A percentile compares a stretch with the other conserved stretches of the same genome.
Conservation (phyloP, 2,888 invertebrate species). For the Orchestes rusci region DNA sequence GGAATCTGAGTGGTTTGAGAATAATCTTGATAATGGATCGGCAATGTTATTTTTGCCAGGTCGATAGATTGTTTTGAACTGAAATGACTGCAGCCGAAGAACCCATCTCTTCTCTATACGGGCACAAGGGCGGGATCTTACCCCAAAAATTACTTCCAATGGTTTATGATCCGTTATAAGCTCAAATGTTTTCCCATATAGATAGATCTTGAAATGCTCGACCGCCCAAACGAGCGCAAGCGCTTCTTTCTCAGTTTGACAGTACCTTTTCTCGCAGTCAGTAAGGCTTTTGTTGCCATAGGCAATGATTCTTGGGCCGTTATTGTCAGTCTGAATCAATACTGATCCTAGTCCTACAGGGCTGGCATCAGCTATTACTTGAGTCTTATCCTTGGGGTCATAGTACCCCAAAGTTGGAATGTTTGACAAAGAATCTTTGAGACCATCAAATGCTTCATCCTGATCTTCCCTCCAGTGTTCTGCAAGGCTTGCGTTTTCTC, state of each 20-base stretch:
- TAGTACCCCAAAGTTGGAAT: neutral
- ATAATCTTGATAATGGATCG: conserved; percentile 22
- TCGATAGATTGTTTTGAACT: conserved; percentile 17
- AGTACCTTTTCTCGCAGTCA: conserved; percentile 32
- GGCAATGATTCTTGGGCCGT: conserved; percentile 26
- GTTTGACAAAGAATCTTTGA: conserved; percentile 12
- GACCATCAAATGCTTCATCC: conserved; percentile 7
- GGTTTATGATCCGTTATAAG: conserved; percentile 33
- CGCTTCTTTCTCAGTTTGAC: conserved; percentile 37
- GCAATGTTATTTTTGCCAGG: conserved; percentile 12
- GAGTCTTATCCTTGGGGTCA: conserved; percentile 24
- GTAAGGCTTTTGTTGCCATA: conserved; percentile 30
- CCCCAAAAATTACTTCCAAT: conserved; percentile 32
- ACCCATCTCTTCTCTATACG: conserved; percentile 18
- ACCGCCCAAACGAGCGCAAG: conserved; percentile 39
- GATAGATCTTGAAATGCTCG: conserved; percentile 27
- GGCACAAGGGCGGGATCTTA: conserved; percentile 17
- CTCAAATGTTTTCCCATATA: conserved; percentile 37
- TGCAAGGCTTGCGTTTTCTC: conserved; percentile 28
- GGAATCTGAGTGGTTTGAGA: too few relatives aligned
- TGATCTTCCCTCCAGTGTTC: conserved; percentile 16
- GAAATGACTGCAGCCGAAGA: conserved; percentile 22
- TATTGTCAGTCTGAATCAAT: conserved; percentile 28
- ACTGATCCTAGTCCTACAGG: conserved; percentile 31
- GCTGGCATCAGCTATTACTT: conserved; percentile 31